Base-by-base conservation (phyloP, 2,888 invertebrate species). In the Philereme transversata region DNA sequence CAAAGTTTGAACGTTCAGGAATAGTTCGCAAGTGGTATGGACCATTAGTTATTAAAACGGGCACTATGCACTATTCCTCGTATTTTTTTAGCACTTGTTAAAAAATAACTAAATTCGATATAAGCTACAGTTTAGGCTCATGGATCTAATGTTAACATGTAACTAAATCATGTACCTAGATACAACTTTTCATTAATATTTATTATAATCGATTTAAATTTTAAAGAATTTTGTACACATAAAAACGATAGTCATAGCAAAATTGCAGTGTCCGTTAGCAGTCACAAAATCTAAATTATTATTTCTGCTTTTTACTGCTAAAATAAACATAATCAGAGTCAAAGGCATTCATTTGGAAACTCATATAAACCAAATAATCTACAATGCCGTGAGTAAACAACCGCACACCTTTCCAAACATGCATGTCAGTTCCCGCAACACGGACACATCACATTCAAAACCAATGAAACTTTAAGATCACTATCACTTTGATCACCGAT, bases 401-500 rank as follows among this genome's bases (percentile, higher is more conserved):
- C 45, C 46, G 40, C 46, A 54, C 40, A 40, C 35, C 11, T 44
- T 40, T 44, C 47, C 36, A 57, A 58, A 51, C 62, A 55, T 59
- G 56, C 55, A 59, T 49, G 50, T 52, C 56, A 63, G 45, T 53
- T 59, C 40, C 38, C 50, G 51, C 38, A 62, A 62, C 57, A 53
- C 44, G 45, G 33, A 22, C 51, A 59, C 51, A 56, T 46, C 52
- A 57, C 46, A 38, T 36, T 33, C 36, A n/a, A 45, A 51, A 48
- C 44, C 33, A 51, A 56, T 48, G 11, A 59, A 59, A 41, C 34
- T 46, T 56, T 49, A 40, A 62, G 47, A 45, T 40, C 60, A 54
- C 45, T 45, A 47, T 62, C 62, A 59, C 59, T 59, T 57, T 63
- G 56, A 56, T 56, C 51, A 40, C 51, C 47, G 59, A 51, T 64